Evolutionary conservation across 2,113 vertebrate species (phyloP), one percentile per base, ranked within the genome.

Genomic region (Galeopterus variegatus): DNA sequence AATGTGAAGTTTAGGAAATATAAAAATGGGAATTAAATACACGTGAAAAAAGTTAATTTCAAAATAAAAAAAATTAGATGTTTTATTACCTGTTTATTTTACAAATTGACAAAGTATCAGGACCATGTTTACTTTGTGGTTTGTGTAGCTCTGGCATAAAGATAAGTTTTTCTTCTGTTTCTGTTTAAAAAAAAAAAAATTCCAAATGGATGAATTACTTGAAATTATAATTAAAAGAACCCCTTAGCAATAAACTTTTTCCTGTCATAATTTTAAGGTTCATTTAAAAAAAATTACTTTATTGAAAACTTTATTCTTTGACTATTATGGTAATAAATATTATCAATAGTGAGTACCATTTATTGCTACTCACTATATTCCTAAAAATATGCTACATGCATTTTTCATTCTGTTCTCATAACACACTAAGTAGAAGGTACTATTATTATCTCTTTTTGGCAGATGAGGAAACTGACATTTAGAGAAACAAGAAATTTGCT

Each of bases 281-380:
- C 24, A 92, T 36, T 95, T 95, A 80, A 77, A 70, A 94, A 73
- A 56, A 77, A 90, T 83, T 90, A 31, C 72, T 94, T 97, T 88
- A 2, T 85, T 94, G 41, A 72, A 94, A 94, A 80, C 80, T 15
- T 28, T 81, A 70, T 76, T 14, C 14, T 67, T 92, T 94, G 52
- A 65, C 14, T 70, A 23, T 21, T 84, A 45, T 8, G 92, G 21
- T 92, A 90, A 62, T 93, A 69, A 60, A 84, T 90, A 73, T 65
- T 87, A 89, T 8, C 31, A 54, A 70, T 80, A 72, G 41, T 41
- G 41, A 73, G 36, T 90, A 82, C 2, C 21, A 72, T 87, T 93
- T 94, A 67, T 75, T 93, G 33, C 28, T 23, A 41, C 17, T 92
- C 79, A 65, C 4, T 83, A 0, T 92, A 65, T 96, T 92, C 45